phyloP scores from a whole-genome alignment of 2,113 vertebrate genomes.

The Sisor rabdophorus region DNA sequence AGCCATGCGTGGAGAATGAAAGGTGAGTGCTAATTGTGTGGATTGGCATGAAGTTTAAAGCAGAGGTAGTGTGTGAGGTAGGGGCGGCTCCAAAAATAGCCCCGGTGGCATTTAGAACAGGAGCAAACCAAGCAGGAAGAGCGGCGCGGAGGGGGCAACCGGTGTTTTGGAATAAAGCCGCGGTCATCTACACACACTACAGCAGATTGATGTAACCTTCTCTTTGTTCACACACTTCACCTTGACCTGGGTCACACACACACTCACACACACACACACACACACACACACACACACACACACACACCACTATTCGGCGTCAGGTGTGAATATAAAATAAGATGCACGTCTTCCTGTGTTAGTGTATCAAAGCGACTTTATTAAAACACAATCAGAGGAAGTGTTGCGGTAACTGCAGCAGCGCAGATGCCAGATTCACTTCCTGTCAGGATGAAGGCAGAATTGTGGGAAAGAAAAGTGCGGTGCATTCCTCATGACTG shows the following conservation, averaged over 20 bases:
- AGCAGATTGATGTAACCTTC: not conserved
- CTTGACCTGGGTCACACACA: slow-evolving; percentile 3
- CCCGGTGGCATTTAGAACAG: not conserved
- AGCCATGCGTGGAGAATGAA: slow-evolving; percentile 29
- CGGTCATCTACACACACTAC: not conserved
- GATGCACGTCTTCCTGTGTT: not conserved
- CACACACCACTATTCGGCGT: not conserved
- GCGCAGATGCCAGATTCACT: slow-evolving; percentile 22
- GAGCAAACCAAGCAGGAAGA: not conserved
- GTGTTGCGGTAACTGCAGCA: slow-evolving; percentile 25
- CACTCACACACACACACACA: too few species aligned
- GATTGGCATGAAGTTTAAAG: slow-evolving; percentile 28
- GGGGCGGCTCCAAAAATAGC: not conserved
- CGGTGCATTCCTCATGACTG: slow-evolving; percentile 18
- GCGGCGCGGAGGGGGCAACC: too few species aligned
- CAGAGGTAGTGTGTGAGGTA: slow-evolving; percentile 11
- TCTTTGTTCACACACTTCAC: slow-evolving; percentile 28
- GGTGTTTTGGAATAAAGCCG: not conserved
- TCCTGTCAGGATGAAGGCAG: slow-evolving; percentile 46
- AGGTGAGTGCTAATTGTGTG: slow-evolving; percentile 30
- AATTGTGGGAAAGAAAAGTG: slow-evolving; percentile 43
- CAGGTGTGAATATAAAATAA: not conserved
- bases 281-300: too few species aligned
- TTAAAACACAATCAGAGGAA: slow-evolving; percentile 46
- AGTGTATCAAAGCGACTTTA: slow-evolving; percentile 32